These are phyloP conservation scores for Dysidea cf. avara DNA, from an alignment of 37 sponge, comb jelly and placozoan species.

Conservation along the genomic window DNA sequence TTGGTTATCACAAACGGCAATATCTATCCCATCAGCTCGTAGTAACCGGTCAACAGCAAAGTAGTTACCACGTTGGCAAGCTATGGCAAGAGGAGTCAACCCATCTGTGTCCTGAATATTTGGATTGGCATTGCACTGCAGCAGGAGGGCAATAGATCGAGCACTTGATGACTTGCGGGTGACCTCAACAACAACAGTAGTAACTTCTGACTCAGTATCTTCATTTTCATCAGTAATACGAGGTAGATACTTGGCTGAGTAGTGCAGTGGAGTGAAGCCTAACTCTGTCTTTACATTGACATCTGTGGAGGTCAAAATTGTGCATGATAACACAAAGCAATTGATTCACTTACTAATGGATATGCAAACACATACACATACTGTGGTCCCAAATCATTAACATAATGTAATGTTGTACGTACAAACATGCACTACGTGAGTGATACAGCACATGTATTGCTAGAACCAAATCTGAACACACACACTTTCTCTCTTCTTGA, in stretches of 20 bases:
- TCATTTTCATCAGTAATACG: neutral
- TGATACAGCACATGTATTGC: no score
- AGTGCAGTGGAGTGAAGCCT: constrained; percentile 76
- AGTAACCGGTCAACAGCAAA: constrained; percentile 62
- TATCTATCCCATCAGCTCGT: neutral
- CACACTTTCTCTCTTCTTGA: no score
- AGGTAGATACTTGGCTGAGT: constrained; percentile 78
- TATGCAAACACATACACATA: no score
- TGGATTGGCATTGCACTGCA: neutral
- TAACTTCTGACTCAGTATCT: no score
- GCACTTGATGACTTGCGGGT: constrained; percentile 33
- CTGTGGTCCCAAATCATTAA: no score
- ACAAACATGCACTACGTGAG: no score
- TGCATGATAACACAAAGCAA: no score
- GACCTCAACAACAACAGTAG: constrained; percentile 24
- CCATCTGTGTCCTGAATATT: neutral
- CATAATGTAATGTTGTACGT: no score
- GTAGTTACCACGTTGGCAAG: constrained; percentile 63
- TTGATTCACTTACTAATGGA: no score
- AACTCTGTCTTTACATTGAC: constrained; percentile 36
- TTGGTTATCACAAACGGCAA: constrained; percentile 55
- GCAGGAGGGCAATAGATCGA: neutral
- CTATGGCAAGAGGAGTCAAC: neutral
- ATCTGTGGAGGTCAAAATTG: no score
- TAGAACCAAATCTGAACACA: no score